Evolutionary conservation across 2,797 vertebrate species (phyloP), one percentile per base, ranked within the genome.

Genomic region (Sebastes baramenuke): DNA sequence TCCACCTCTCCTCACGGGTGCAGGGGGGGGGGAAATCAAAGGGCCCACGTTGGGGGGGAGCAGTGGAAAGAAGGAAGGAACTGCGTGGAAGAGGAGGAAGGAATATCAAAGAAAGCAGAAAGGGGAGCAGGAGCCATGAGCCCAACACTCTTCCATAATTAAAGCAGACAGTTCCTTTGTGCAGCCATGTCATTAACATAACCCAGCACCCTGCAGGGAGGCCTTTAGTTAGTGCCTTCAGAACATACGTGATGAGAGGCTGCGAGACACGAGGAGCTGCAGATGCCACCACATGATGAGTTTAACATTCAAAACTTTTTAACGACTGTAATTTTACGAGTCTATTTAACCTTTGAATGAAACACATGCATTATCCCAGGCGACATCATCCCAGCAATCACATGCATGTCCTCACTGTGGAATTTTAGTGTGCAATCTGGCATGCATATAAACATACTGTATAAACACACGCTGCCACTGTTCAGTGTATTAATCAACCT

Each of bases 151-250:
- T 77, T 89, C 82, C 88, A 90, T 93, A 91, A 94, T 93, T 86
- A 90, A 93, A 94, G 91, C 83, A 84, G 93, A 93, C 91, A 86
- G 87, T 79, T 86, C 75, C 90, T 92, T 93, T 93, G 90, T 92
- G 87, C 81, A 83, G 87, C 84, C 87, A 75, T 89, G 87, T 86
- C 84, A 88, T 93, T 90, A 90, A 89, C 91, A 87, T 82, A 85
- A 85, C 91, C 82, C 80, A 54, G 81, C 38, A n/a, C 74, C 38
- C 84, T 74, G 77, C 75, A 60, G 83, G 86, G 16, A 27, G 75
- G 58, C 73, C 81, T 83, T 74, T 46, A 73, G 83, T 79, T 69
- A 13, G 60, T 6, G 49, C 75, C 69, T 46, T 82, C 78, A 77
- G 59, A 89, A 82, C 88, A 85, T 78, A 67, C 30, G 62, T 82